Percentiles rank a stretch among this genome's conserved stretches.
Conservation (phyloP, 1,140 invertebrate species). For the Eumeta japonica region DNA sequence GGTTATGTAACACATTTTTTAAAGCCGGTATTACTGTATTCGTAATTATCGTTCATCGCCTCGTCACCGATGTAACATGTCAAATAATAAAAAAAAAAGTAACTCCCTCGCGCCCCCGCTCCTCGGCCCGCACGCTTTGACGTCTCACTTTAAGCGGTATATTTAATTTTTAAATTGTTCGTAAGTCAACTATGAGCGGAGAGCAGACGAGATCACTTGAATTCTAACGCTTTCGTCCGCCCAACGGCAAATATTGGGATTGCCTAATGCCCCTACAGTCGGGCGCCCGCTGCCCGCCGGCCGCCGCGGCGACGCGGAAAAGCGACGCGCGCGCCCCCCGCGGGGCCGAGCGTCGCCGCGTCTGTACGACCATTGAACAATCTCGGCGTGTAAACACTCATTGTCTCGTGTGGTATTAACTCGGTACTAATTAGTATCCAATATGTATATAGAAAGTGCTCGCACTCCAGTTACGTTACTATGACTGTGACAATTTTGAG, state of each 20-base stretch:
- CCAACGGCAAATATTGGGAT: slow-evolving; percentile 55
- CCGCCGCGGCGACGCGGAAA: no score
- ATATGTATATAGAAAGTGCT: slow-evolving; percentile 53
- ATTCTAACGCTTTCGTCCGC: slow-evolving; percentile 57
- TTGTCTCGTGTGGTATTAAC: slow-evolving; percentile 44
- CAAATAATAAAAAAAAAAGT: no score
- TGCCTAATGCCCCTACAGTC: slow-evolving; percentile 49
- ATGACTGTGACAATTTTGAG: no score
- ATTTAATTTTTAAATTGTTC: slow-evolving; percentile 55
- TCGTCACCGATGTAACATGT: no score
- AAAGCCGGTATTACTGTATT: no score
- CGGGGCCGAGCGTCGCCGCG: slow-evolving; percentile 18
- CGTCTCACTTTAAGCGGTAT: slow-evolving; percentile 46
- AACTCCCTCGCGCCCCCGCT: no score
- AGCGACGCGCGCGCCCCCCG: no score
- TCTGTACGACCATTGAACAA: slow-evolving; percentile 37
- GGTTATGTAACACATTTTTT: no score
- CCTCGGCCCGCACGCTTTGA: slow-evolving; percentile 31
- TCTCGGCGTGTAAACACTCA: slow-evolving; percentile 29
- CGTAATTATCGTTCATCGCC: no score
- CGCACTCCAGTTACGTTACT: slow-evolving; percentile 46
- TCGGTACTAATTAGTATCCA: slow-evolving; percentile 54
- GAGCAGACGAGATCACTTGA: slow-evolving; percentile 51
- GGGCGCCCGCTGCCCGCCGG: no score
- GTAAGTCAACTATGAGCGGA: slow-evolving; percentile 47